Evolutionary conservation across 2,113 vertebrate species (phyloP).

Genomic region (Tyto alba): DNA sequence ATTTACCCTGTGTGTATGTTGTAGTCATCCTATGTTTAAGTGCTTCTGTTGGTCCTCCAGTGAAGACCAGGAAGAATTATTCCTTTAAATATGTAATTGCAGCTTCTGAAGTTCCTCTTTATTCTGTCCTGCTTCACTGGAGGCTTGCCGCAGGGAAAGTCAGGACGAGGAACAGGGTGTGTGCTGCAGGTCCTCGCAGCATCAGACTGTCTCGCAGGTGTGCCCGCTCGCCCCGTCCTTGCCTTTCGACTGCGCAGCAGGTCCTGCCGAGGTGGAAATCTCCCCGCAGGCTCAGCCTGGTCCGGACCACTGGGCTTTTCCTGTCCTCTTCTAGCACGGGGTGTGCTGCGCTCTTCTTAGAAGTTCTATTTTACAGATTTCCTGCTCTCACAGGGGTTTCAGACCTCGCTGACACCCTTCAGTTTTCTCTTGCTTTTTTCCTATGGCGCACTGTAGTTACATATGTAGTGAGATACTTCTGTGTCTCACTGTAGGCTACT

Average conservation of each 20-base stretch:
- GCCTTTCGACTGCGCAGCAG: background rate
- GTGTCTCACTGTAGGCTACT: background rate
- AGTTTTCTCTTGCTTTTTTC: background rate
- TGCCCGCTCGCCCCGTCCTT: background rate
- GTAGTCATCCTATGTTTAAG: background rate
- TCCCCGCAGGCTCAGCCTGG: background rate
- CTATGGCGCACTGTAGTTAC: fast-evolving
- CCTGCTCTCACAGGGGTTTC: background rate
- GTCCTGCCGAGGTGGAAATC: fast-evolving
- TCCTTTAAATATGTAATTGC: background rate
- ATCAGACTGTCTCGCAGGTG: background rate
- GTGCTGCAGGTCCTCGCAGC: background rate
- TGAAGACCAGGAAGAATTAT: background rate
- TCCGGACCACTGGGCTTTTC: fast-evolving
- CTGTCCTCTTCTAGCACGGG: background rate
- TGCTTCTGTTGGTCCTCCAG: background rate
- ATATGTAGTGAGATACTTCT: fast-evolving
- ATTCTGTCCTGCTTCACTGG: background rate
- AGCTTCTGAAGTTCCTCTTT: background rate
- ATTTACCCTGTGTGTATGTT: background rate
- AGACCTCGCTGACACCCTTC: background rate
- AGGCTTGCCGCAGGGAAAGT: background rate
- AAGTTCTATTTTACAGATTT: background rate
- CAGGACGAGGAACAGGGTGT: background rate
- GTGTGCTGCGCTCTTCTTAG: background rate